These are phyloP conservation scores for Anabacerthia variegaticeps DNA, from an alignment of 2,797 vertebrate species.

Conservation along the genomic window DNA sequence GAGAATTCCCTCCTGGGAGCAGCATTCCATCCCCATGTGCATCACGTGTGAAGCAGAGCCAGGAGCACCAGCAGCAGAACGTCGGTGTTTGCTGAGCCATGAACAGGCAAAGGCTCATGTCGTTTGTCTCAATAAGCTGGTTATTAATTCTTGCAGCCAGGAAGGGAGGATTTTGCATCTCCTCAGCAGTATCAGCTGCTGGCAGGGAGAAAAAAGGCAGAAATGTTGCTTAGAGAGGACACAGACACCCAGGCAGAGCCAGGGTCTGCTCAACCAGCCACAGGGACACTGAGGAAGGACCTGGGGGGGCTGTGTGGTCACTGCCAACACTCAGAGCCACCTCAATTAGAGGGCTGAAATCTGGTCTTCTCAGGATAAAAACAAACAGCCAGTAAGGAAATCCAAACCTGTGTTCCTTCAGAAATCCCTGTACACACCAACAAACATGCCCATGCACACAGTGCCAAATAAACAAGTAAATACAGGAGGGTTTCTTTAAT, in stretches of 20 bases:
- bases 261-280: background rate
- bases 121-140: background rate
- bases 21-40: background rate
- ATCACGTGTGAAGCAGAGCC: rapidly evolving
- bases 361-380: background rate
- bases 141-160: conserved; percentile 10
- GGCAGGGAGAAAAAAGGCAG: background rate
- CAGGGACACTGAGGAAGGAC: background rate
- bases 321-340: background rate
- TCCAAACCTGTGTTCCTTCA: background rate
- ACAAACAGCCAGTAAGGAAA: background rate
- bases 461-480: background rate
- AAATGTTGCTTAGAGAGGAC: background rate
- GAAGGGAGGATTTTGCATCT: background rate
- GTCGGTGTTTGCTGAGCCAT: background rate
- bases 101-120: background rate
- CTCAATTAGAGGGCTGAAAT: background rate
- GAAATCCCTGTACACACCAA: background rate
- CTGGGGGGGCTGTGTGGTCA: background rate
- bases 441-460: background rate
- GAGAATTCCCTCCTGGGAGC: background rate
- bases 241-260: background rate
- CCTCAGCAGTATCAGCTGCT: background rate
- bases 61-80: rapidly evolving
- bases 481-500: background rate